Evolutionary conservation across 2,888 invertebrate species (phyloP).

Genomic region (Cancer borealis): DNA sequence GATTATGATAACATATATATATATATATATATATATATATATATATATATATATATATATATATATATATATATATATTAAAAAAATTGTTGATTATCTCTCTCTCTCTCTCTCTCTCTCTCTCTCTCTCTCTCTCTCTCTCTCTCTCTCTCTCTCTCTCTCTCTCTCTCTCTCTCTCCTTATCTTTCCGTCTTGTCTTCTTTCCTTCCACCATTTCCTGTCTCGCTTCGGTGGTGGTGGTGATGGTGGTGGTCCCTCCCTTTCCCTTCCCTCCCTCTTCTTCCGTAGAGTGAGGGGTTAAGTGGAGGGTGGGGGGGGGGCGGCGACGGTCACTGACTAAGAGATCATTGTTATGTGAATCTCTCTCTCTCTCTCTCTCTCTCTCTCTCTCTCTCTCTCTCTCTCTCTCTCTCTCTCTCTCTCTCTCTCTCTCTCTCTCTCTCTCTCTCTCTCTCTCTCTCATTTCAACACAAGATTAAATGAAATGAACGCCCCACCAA

Average conservation of each 20-base stretch:
- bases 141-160: neutral
- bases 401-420: slow-evolving; percentile 42
- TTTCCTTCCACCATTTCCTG: neutral
- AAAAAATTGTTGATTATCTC: neutral
- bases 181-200: neutral
- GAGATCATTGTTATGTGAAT: neutral
- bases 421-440: slow-evolving; percentile 5
- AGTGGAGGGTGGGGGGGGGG: neutral
- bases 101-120: slow-evolving; percentile 12
- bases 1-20: too few species aligned
- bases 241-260: too few species aligned
- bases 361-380: neutral
- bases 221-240: neutral
- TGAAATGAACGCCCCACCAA: neutral
- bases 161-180: neutral
- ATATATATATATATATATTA: neutral
- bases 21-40: too few species aligned
- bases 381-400: slow-evolving; percentile 35
- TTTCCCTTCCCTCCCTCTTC: too few species aligned
- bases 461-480: neutral
- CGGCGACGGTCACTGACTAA: neutral
- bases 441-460: neutral
- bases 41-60: too few species aligned
- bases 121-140: neutral
- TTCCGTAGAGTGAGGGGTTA: too few species aligned